A percentile compares a stretch with the other conserved stretches of the same genome.
phyloP scores from a whole-genome alignment of 1,140 invertebrate species.

The Sweltsa coloradensis region DNA sequence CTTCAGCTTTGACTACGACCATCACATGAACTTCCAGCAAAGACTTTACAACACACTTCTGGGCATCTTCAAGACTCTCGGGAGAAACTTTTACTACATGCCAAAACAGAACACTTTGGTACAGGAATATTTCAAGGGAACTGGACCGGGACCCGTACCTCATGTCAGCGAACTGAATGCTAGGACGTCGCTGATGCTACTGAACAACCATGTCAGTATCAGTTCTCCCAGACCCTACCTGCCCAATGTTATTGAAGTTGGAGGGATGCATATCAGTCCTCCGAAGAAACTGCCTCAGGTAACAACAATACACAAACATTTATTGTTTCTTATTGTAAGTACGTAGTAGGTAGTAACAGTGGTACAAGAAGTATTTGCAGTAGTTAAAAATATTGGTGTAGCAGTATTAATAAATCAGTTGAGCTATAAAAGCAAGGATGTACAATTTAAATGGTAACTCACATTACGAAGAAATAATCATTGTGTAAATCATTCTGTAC shows the following conservation, averaged over 20 bases:
- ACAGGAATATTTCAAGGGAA: slow-evolving; percentile 10
- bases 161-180: slow-evolving; percentile 22
- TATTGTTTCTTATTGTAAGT: no score
- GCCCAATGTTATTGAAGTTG: slow-evolving; percentile 42
- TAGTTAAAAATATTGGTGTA: no score
- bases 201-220: slow-evolving; percentile 35
- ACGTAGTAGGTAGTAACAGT: no score
- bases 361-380: no score
- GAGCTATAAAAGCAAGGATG: no score
- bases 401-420: no score
- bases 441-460: no score
- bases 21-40: slow-evolving; percentile 26
- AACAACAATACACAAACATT: no score
- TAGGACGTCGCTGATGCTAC: slow-evolving; percentile 29
- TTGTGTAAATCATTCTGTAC: no score
- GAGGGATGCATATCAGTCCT: slow-evolving; percentile 39
- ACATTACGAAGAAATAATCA: no score
- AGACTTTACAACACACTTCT: slow-evolving; percentile 5
- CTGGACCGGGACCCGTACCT: slow-evolving; percentile 12
- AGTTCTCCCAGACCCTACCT: slow-evolving; percentile 29
- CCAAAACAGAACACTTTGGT: slow-evolving; percentile 15
- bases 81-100: neutral
- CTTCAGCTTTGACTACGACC: slow-evolving; percentile 21
- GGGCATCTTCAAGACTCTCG: neutral
- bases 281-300: slow-evolving; percentile 24